Evolutionary conservation across 2,888 invertebrate genomes (phyloP).

Genomic region (Chironomus tentans): DNA sequence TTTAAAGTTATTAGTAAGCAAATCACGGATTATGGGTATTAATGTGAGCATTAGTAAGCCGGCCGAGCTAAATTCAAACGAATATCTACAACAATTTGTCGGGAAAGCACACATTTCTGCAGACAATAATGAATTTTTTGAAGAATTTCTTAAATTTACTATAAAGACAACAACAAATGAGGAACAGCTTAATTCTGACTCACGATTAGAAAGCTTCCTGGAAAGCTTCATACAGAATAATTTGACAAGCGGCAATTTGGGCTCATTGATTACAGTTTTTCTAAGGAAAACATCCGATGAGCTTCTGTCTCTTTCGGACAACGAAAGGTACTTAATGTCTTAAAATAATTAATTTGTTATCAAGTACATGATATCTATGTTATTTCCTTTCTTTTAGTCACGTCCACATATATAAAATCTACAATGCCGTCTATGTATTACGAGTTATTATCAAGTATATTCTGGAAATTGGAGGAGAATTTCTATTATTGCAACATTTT

Average conservation of each 20-base stretch:
- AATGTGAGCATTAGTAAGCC: constrained; percentile 69
- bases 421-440: constrained; percentile 85
- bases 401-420: constrained; percentile 83
- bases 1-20: constrained; percentile 1
- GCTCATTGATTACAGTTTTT: constrained; percentile 78
- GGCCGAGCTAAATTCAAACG: constrained; percentile 71
- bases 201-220: constrained; percentile 62
- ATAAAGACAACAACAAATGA: constrained; percentile 70
- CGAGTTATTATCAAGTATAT: constrained; percentile 78
- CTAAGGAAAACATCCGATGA: constrained; percentile 66
- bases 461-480: constrained; percentile 79
- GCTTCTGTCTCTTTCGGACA: constrained; percentile 72
- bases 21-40: constrained; percentile 57
- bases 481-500: constrained; percentile 74
- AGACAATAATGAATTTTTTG: constrained; percentile 92
- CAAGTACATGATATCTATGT: too few species aligned
- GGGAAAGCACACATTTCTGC: constrained; percentile 69
- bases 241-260: constrained; percentile 79
- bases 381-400: constrained; percentile 40
- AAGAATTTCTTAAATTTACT: constrained; percentile 83
- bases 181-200: constrained; percentile 73
- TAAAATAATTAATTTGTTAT: too few species aligned
- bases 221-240: constrained; percentile 77
- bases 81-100: constrained; percentile 67
- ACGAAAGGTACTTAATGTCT: constrained; percentile 62